phyloP scores from a whole-genome alignment of 2,888 invertebrate species.

The Netelia melanura region DNA sequence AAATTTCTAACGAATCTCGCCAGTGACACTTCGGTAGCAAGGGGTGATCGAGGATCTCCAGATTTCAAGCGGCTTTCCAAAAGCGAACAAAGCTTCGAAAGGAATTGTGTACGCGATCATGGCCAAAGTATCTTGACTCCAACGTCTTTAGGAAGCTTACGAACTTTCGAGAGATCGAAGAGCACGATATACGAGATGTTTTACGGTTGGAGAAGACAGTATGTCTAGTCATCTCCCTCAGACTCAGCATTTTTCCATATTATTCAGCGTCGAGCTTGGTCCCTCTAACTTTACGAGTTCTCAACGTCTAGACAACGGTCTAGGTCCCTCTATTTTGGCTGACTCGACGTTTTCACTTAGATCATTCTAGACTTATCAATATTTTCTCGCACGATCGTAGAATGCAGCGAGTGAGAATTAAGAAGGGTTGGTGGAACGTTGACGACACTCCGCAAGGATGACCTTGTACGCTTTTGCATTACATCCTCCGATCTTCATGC shows the following conservation, averaged over 20 bases:
- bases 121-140: constrained; percentile 23
- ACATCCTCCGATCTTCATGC: constrained; percentile 62
- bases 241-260: constrained; percentile 40
- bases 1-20: constrained; percentile 1
- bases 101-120: neutral
- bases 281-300: constrained; percentile 3
- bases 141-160: constrained; percentile 37
- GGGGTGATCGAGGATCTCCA: constrained; percentile 19
- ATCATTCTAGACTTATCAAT: too few species aligned
- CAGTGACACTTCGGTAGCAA: constrained; percentile 3
- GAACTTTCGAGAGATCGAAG: constrained; percentile 31
- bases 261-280: constrained; percentile 17
- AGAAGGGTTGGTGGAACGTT: neutral
- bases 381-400: too few species aligned
- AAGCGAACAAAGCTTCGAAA: constrained; percentile 10
- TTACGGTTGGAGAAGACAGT: constrained; percentile 14
- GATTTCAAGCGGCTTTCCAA: constrained; percentile 5
- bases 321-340: neutral
- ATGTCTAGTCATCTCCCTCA: neutral
- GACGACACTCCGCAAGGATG: neutral
- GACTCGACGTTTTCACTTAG: constrained; percentile 5
- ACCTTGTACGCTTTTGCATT: constrained; percentile 61
- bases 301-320: constrained; percentile 34
- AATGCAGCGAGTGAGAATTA: neutral
- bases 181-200: constrained; percentile 19